Evolutionary conservation across 1,140 invertebrate species (phyloP).

Genomic region (Callitettix versicolor): DNA sequence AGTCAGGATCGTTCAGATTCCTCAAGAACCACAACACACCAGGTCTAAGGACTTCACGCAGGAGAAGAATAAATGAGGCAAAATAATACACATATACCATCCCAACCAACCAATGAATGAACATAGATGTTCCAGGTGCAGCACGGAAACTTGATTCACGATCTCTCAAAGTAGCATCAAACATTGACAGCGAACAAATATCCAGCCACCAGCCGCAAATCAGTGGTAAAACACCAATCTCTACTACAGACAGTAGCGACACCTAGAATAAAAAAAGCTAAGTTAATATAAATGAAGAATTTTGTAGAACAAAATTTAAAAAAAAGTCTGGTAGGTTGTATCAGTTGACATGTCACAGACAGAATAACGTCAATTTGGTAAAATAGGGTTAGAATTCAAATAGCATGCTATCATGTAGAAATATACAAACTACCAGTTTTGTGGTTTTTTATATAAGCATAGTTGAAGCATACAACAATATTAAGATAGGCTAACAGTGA

Average conservation of each 20-base stretch:
- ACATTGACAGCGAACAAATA: constrained; percentile 90
- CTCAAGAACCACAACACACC: constrained; percentile 94
- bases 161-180: constrained; percentile 83
- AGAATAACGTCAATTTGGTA: no score
- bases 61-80: constrained; percentile 87
- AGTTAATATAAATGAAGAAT: not conserved
- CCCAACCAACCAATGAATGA: constrained; percentile 97
- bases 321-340: no score
- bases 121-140: constrained; percentile 79
- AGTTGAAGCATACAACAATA: no score
- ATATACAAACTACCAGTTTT: no score
- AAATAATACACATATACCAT: constrained; percentile 99
- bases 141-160: constrained; percentile 76
- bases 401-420: no score
- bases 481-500: no score
- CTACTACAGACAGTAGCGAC: constrained; percentile 79
- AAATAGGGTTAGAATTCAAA: no score
- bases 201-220: constrained; percentile 99
- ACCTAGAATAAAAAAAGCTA: constrained; percentile 33
- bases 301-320: not conserved
- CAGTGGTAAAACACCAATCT: constrained; percentile 92
- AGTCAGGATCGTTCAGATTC: constrained; percentile 97
- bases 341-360: no score
- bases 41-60: constrained; percentile 87
- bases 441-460: no score